Base-by-base conservation (phyloP, 2,888 invertebrate species). In the Campoplex capitator region DNA sequence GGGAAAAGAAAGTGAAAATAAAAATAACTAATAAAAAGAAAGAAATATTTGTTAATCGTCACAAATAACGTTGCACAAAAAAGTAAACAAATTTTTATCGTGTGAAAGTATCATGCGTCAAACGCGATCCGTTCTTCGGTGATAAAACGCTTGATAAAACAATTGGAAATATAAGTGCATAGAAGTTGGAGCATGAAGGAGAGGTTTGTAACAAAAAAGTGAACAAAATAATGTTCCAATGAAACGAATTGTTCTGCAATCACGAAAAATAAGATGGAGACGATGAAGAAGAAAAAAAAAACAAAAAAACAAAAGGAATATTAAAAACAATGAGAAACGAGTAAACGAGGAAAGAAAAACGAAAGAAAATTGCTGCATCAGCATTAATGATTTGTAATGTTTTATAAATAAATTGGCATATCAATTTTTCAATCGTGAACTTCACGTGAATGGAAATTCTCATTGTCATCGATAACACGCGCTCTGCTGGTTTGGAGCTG, bases 401-500 rank as follows among this genome's bases (percentile, higher is more conserved):
- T 92, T 92, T 92, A 90, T 92, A 92, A 92, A 90, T 92, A 92
- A 91, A 92, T 92, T 92, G 92, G 92, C 92, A 92, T 92, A 92
- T 92, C 91, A 91, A 90, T 89, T 89, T 90, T 91, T 90, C 87
- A 91, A 89, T 88, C 89, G 90, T 88, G 87, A 84, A 88, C 87
- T 87, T 89, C 88, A 89, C 86, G 87, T 87, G 85, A 76, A 87
- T 88, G 87, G 82, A 88, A 92, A 92, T 92, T 93, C 88, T 92
- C 91, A 92, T 93, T 92, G 90, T 92, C 92, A 93, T 93, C 91
- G 91, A 93, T 92, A 91, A 93, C 89, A 67, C 70, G 70, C 58
- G 93, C 93, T 93, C 93, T 93, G 93, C 93, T 93, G 93, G 93
- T 92, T 93, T 93, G 93, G 93, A 93, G 93, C 93, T 91, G 92